Evolutionary conservation across 2,888 invertebrate genomes (phyloP).

Genomic region (Synanthedon formicaeformis): DNA sequence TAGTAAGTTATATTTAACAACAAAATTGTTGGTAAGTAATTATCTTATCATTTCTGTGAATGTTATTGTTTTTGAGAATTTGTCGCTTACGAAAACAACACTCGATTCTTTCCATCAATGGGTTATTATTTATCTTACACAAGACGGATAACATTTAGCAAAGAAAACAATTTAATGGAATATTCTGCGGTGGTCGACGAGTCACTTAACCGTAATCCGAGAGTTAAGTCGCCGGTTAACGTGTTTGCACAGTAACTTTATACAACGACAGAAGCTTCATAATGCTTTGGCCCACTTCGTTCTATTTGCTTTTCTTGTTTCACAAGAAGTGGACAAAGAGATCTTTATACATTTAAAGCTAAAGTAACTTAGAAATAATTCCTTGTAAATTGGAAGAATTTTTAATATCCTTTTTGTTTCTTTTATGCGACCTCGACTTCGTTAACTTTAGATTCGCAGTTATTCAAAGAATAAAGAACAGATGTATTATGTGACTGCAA

Average conservation of each 20-base stretch:
- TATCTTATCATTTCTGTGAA: too few species aligned
- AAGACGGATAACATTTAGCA: slow-evolving; percentile 41
- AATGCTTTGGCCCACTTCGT: slow-evolving; percentile 35
- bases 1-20: too few species aligned
- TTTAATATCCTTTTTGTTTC: too few species aligned
- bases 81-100: too few species aligned
- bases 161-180: slow-evolving; percentile 65
- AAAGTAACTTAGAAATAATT: too few species aligned
- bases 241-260: slow-evolving; percentile 54
- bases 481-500: too few species aligned
- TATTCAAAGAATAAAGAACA: too few species aligned
- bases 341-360: background rate
- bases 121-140: slow-evolving; percentile 21
- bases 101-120: background rate
- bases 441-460: too few species aligned
- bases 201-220: slow-evolving; percentile 63
- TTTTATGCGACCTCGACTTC: too few species aligned
- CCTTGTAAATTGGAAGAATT: too few species aligned
- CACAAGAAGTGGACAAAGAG: background rate
- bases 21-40: too few species aligned
- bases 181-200: slow-evolving; percentile 54
- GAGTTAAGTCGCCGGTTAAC: slow-evolving; percentile 50
- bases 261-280: slow-evolving; percentile 48
- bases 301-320: background rate
- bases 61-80: too few species aligned